These are phyloP conservation scores for Tyto alba DNA, from an alignment of 2,113 vertebrate species.

Conservation along the genomic window DNA sequence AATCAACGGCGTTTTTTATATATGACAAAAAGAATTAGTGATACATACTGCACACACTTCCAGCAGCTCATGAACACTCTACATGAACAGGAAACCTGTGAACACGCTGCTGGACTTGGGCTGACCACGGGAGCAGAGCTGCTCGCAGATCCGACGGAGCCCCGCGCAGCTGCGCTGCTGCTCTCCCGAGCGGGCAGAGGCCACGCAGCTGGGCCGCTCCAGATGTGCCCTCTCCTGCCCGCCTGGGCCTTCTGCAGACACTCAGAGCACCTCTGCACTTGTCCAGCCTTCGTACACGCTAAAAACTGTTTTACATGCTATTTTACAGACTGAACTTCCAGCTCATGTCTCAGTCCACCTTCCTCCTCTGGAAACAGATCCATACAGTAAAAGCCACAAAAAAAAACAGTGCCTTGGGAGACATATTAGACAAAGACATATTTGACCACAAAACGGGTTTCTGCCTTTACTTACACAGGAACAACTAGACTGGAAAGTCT, in stretches of 20 bases:
- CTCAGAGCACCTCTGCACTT: not conserved
- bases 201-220: not conserved
- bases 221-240: not conserved
- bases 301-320: constrained; percentile 37
- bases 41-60: not conserved
- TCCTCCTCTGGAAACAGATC: constrained; percentile 24
- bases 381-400: constrained; percentile 62
- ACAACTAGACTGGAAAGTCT: constrained; percentile 1
- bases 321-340: constrained; percentile 18
- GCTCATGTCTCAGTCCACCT: not conserved
- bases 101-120: not conserved
- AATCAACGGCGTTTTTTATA: not conserved
- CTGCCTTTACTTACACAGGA: constrained; percentile 52
- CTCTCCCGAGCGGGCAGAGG: not conserved
- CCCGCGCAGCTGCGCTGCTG: no score
- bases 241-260: not conserved
- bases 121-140: not conserved
- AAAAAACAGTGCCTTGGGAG: constrained; percentile 64
- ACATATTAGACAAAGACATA: constrained; percentile 67
- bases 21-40: not conserved
- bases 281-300: not conserved
- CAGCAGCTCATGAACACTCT: not conserved
- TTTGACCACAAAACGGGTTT: constrained; percentile 57
- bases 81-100: not conserved
- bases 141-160: no score